Base-by-base conservation (phyloP, 2,797 vertebrate genomes). In the Acrocephalus scirpaceus region DNA sequence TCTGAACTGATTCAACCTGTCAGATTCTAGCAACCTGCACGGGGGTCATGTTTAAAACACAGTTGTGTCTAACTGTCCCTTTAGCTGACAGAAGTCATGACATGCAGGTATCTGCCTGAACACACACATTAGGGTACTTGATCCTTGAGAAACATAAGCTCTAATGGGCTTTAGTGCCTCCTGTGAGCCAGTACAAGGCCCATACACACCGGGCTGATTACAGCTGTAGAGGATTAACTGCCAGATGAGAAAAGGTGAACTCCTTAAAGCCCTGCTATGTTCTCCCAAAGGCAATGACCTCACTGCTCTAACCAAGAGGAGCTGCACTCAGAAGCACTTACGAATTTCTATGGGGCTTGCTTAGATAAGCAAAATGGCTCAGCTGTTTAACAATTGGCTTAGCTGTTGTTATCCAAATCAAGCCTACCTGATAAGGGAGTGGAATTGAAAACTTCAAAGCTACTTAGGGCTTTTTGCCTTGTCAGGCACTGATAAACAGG, bases 381-480 rank as follows among this genome's bases (percentile, higher is more conserved):
- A 72, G 77, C 53, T 87, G 38, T 51, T 57, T 40, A 93, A 83
- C 60, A 84, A 57, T 13, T 57, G 53, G 57, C 42, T 71, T 25
- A 74, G 47, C 61, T 74, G n/a, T n/a, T 89, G 45, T 90, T 80
- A 80, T 44, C 54, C 75, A 81, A 86, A 89, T n/a, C 86, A 60
- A 71, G 38, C 40, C 29, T 6, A 62, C 53, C 75, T 69, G 86
- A 96, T 94, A 96, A 91, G 58, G 50, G 57, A 82, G 27, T 18
- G 47, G 50, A 92, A 69, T 13, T 61, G 45, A 88, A 82, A 61
- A 65, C 74, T 80, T 95, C 82, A 90, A 93, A 93, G 76, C 42
- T 16, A 16, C 34, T 91, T 81, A 34, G 45, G 57, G 34, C 65
- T 89, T 85, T 88, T 58, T 72, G 38, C 42, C 32, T 73, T 42